phyloP scores from a whole-genome alignment of 2,113 vertebrate species.

The Noturus placidus region DNA sequence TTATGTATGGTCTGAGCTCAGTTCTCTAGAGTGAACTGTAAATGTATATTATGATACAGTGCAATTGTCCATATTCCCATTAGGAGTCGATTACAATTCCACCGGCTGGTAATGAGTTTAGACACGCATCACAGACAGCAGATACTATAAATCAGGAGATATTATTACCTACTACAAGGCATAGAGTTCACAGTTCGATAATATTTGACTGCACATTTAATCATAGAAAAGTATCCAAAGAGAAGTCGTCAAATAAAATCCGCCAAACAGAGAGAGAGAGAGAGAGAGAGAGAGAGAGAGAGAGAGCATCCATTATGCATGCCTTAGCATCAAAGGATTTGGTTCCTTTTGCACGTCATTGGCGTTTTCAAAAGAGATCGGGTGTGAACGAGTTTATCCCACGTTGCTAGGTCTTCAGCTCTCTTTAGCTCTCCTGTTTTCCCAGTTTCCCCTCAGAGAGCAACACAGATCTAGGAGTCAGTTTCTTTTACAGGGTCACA shows the following conservation, averaged over 20 bases:
- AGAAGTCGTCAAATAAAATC: background rate
- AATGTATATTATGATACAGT: conserved; percentile 38
- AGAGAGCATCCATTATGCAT: conserved; percentile 56
- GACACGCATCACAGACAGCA: conserved; percentile 26
- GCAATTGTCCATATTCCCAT: conserved; percentile 40
- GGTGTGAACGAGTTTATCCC: conserved; percentile 16
- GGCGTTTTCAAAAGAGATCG: conserved; percentile 35
- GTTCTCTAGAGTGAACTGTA: conserved; percentile 18
- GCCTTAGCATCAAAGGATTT: conserved; percentile 36
- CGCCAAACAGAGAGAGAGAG: background rate
- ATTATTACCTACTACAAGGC: conserved; percentile 22
- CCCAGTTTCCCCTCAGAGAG: conserved; percentile 15
- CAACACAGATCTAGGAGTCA: background rate
- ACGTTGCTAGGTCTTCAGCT: background rate
- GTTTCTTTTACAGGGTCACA: conserved; percentile 10
- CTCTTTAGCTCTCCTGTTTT: background rate
- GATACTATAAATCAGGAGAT: conserved; percentile 16
- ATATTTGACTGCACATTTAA: background rate
- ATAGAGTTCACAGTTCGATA: background rate
- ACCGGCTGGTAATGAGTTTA: conserved; percentile 43
- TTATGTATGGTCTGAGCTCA: background rate
- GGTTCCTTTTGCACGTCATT: conserved; percentile 10
- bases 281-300: background rate
- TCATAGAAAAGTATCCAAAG: background rate
- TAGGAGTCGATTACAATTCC: conserved; percentile 37